Evolutionary conservation across 1,140 invertebrate species (phyloP).

Genomic region (Drosophila busckii): DNA sequence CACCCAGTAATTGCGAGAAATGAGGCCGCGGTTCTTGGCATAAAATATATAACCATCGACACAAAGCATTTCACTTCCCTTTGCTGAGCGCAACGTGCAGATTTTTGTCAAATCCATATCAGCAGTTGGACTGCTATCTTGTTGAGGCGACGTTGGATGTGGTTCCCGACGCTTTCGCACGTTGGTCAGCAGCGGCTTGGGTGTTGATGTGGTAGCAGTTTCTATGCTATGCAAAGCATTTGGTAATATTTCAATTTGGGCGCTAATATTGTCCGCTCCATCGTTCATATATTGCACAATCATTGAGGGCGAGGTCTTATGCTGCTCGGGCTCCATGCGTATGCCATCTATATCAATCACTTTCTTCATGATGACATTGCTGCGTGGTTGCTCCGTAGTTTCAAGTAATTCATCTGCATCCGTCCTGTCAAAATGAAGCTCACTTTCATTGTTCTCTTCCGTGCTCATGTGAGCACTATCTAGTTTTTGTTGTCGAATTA

Average conservation of each 20-base stretch:
- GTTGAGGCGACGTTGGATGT: neutral
- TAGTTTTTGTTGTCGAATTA: constrained; percentile 37
- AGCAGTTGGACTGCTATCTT: neutral
- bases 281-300: constrained; percentile 60
- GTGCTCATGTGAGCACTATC: neutral
- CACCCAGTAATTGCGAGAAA: constrained; percentile 71
- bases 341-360: constrained; percentile 64
- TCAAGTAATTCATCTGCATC: constrained; percentile 14
- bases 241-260: constrained; percentile 52
- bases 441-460: neutral
- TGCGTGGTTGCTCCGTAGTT: neutral
- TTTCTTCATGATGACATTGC: constrained; percentile 50
- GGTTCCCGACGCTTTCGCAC: constrained; percentile 32
- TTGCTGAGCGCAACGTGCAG: constrained; percentile 66
- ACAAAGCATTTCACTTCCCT: constrained; percentile 66
- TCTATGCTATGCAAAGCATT: constrained; percentile 13
- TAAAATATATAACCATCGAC: constrained; percentile 74
- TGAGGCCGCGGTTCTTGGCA: constrained; percentile 61
- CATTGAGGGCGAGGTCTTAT: constrained; percentile 41
- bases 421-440: constrained; percentile 25
- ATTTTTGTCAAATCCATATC: constrained; percentile 72
- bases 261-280: constrained; percentile 51
- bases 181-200: constrained; percentile 54
- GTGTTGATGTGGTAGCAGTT: constrained; percentile 18
- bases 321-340: constrained; percentile 45